Evolutionary conservation across 2,113 vertebrate genomes (phyloP), one percentile per base, ranked within the genome.

Genomic region (Tretioscincus oriximinensis): DNA sequence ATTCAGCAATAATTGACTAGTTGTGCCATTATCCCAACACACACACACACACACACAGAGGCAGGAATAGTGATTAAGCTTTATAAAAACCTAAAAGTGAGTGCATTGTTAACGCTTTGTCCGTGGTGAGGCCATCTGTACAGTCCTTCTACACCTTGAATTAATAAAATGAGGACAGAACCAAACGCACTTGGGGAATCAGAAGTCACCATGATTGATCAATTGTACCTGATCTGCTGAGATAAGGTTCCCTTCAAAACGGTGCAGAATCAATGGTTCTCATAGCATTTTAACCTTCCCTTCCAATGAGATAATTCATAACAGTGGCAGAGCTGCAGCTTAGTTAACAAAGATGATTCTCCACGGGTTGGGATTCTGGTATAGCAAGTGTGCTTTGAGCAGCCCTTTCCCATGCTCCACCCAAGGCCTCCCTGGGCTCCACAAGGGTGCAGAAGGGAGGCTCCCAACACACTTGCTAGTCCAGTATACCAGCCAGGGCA

Each of bases 241-340:
- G 18, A 66, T 14, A 66, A n/a, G 28, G 28, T 66, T 41, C 8
- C 22, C 54, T 74, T 60, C 28, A 65, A 74, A 69, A n/a, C 24
- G 4, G n/a, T 29, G 45, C 4, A 63, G 65, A 24, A 67, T 76
- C 68, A n/a, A 10, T 76, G 29, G 4, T 86, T 81, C 85, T 82
- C 81, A 58, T 88, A 68, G 75, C 24, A 41, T 81, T 60, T 51
- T 68, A 72, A 21, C 60, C 76, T 67, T 80, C 86, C 85, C 80
- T 35, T 73, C n/a, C 86, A 87, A 9, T 74, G 4, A 84, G 45
- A 26, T 31, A 22, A 51, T 69, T 76, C 82, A 88, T 26, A n/a
- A n/a, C n/a, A 84, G 85, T 82, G 69, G 26, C 69, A 28, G 16
- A 85, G 86, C 80, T 76, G 20, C 69, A 28, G 1, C 1, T 1